A percentile compares a stretch with the other conserved stretches of the same genome.
These are phyloP conservation scores for Cordilura impudica DNA, from an alignment of 2,888 invertebrate genomes.

Conservation along the genomic window DNA sequence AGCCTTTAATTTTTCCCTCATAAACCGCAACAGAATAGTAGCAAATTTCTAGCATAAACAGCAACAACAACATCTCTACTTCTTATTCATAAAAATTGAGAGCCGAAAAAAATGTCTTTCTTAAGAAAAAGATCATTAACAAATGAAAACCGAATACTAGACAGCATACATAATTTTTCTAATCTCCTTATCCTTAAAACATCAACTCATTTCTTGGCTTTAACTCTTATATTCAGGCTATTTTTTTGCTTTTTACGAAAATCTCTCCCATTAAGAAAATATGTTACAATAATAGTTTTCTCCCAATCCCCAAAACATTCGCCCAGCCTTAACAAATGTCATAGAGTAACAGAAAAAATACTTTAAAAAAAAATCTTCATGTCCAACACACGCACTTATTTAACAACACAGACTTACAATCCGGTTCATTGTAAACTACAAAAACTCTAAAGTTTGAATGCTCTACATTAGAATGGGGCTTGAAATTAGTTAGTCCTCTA, in stretches of 20 bases:
- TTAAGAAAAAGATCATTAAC: constrained; percentile 1
- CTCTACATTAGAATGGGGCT: too few relatives aligned
- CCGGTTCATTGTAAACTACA: too few relatives aligned
- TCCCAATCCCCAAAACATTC: constrained; percentile 4
- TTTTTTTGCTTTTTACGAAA: too few relatives aligned
- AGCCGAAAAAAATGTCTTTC: too few relatives aligned
- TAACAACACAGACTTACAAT: too few relatives aligned
- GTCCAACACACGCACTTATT: background rate
- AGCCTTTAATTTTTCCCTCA: background rate
- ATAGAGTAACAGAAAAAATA: background rate
- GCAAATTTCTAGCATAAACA: background rate
- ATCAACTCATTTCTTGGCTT: too few relatives aligned
- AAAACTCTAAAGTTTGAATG: too few relatives aligned
- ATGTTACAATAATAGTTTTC: too few relatives aligned
- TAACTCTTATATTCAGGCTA: too few relatives aligned
- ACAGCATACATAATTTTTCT: background rate
- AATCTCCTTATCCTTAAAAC: background rate
- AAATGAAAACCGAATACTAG: constrained; percentile 23
- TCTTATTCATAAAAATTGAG: background rate
- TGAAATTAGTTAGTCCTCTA: too few relatives aligned
- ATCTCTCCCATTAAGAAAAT: too few relatives aligned
- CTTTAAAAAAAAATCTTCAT: background rate
- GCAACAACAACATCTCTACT: background rate
- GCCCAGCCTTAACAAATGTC: constrained; percentile 21
- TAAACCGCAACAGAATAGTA: too few relatives aligned